Conservation (phyloP, 2,888 invertebrate species). For the Suillia variegata region DNA sequence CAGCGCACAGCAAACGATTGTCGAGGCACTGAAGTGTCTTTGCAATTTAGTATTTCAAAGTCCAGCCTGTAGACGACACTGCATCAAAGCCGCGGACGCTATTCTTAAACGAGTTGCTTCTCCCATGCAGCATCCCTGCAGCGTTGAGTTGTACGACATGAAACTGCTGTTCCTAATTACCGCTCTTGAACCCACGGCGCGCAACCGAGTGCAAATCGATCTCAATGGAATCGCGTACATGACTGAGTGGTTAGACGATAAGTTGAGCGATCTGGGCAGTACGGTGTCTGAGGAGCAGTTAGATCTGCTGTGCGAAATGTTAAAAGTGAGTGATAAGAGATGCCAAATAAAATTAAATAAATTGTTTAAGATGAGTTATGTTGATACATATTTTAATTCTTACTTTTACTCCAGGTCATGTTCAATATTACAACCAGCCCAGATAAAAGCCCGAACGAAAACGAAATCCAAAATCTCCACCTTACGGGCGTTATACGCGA, state of each 20-base stretch:
- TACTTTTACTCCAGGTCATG: too few relatives aligned
- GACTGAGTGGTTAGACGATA: constrained; percentile 70
- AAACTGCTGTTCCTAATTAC: constrained; percentile 87
- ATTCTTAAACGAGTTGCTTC: constrained; percentile 73
- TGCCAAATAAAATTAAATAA: too few relatives aligned
- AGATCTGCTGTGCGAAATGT: constrained; percentile 72
- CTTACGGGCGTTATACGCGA: constrained; percentile 75
- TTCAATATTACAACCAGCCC: constrained; percentile 74
- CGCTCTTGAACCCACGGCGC: constrained; percentile 75
- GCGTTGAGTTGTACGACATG: constrained; percentile 82
- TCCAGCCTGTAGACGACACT: constrained; percentile 66
- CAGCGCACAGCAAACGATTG: constrained; percentile 55
- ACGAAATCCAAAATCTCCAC: constrained; percentile 74
- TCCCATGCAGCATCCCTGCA: constrained; percentile 40
- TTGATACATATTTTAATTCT: too few relatives aligned
- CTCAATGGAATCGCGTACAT: constrained; percentile 73
- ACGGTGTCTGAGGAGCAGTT: constrained; percentile 63
- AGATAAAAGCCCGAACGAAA: constrained; percentile 65
- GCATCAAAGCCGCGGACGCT: constrained; percentile 69
- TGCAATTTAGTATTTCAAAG: constrained; percentile 88
- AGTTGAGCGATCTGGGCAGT: constrained; percentile 62
- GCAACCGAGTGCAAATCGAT: constrained; percentile 70
- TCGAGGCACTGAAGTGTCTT: constrained; percentile 86
- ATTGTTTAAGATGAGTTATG: too few relatives aligned
- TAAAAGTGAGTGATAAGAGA: too few relatives aligned